Base-by-base conservation (phyloP, 2,113 vertebrate genomes). In the Zapus hudsonius region DNA sequence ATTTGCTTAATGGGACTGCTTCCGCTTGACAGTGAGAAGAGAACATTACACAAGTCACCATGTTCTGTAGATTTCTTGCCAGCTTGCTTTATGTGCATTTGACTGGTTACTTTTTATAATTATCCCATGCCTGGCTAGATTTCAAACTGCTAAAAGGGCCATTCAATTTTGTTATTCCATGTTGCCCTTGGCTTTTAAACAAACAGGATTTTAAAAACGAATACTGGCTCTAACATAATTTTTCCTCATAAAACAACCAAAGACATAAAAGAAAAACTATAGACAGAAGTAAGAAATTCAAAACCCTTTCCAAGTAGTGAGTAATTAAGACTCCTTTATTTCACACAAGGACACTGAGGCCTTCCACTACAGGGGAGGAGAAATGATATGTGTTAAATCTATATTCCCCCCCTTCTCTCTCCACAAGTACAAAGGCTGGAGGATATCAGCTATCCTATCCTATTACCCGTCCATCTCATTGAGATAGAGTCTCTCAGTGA, bases 191-290 rank as follows among this genome's bases (percentile, higher is more conserved):
- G 44, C 63, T 89, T 96, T 92, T 91, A 92, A 86, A 69, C 44
- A 89, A 88, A 74, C 9, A 78, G 27, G 52, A 74, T 84, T 95
- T 95, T 19, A 47, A 92, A 83, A 90, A 67, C 57, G 90, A 94
- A 74, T 74, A 83, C 93, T 88, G 42, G 19, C 27, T 29, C 16
- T 90, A 87, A 93, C 64, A 22, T 70, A 93, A 90, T 90, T 70
- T 38, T 91, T 95, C 6, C 36, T 78, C 74, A 80, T 87, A 57
- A 93, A 91, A 69, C 31, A 91, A 86, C 3, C 33, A 80, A 76
- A 78, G 47, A 74, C 23, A 61, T 29, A 67, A 31, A 61, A 70
- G 55, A 67, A 16, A 29, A 36, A 36, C 15, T 81, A 88, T 61
- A 57, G 38, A 73, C 85, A 38, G 40, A 94, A 81, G 70, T 87